These are phyloP conservation scores for Panthera leo DNA, from an alignment of 2,113 vertebrate species.

Conservation along the genomic window DNA sequence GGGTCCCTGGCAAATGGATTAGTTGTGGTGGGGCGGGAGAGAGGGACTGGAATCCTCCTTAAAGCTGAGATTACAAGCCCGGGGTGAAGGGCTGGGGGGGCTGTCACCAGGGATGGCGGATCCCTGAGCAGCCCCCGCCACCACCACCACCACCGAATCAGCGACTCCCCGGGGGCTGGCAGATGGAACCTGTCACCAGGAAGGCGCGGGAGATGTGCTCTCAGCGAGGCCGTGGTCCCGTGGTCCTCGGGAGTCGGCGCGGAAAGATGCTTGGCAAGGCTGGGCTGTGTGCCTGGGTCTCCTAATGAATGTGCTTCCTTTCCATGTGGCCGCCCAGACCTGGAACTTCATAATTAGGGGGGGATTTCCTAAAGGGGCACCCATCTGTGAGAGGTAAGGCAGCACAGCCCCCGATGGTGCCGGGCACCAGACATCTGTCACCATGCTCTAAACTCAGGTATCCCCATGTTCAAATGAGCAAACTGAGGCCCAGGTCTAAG, in stretches of 20 bases:
- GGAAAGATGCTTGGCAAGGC: not conserved
- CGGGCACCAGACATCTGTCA: conserved; percentile 21
- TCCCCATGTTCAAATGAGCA: not conserved
- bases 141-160: too few species aligned
- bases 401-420: not conserved
- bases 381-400: conserved; percentile 25
- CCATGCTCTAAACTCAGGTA: not conserved
- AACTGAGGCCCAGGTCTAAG: not conserved
- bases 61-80: conserved; percentile 43
- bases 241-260: not conserved
- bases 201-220: not conserved
- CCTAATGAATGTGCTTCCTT: conserved; percentile 13
- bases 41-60: not conserved
- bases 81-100: not conserved
- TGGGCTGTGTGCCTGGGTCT: not conserved
- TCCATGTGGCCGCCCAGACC: not conserved
- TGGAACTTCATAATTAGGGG: conserved; percentile 30
- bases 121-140: not conserved
- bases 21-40: not conserved
- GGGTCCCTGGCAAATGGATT: conserved; percentile 57
- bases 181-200: conserved; percentile 45
- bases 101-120: not conserved
- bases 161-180: not conserved
- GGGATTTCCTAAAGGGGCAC: conserved; percentile 27
- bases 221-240: not conserved